These are phyloP conservation scores for Zosterops pallidus DNA, from an alignment of 2,113 vertebrate genomes.

Conservation along the genomic window DNA sequence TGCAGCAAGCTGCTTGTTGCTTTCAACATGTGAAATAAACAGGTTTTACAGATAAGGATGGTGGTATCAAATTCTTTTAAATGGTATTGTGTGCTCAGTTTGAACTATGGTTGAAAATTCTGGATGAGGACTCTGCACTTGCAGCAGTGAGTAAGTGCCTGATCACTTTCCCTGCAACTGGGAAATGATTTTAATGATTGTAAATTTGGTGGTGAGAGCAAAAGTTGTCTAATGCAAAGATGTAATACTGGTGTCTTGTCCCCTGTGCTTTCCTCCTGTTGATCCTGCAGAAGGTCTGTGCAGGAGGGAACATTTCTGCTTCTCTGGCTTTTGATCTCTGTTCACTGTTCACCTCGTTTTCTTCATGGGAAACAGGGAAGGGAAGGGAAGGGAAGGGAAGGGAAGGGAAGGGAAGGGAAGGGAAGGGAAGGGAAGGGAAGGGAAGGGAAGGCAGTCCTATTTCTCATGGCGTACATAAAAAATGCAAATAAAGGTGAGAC, in stretches of 20 bases:
- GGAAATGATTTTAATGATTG: neutral
- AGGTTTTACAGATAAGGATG: neutral
- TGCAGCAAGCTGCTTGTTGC: neutral
- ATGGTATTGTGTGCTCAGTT: neutral
- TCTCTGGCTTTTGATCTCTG: neutral
- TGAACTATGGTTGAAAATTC: neutral
- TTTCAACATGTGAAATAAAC: neutral
- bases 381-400: neutral
- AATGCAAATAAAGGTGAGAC: neutral
- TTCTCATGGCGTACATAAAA: neutral
- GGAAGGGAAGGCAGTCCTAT: neutral
- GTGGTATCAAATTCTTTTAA: neutral
- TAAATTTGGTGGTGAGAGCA: neutral
- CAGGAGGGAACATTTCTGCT: neutral
- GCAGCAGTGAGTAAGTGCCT: neutral
- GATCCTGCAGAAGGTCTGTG: neutral
- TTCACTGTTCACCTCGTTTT: neutral
- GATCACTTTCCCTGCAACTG: neutral
- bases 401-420: too few relatives aligned
- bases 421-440: neutral
- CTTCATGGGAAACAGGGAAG: neutral
- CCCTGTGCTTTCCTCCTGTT: neutral
- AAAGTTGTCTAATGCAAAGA: neutral
- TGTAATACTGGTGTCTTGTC: rapidly evolving
- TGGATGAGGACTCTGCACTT: neutral